Conservation (phyloP, 1,140 invertebrate genomes). For the Meloidogyne chitwoodi region DNA sequence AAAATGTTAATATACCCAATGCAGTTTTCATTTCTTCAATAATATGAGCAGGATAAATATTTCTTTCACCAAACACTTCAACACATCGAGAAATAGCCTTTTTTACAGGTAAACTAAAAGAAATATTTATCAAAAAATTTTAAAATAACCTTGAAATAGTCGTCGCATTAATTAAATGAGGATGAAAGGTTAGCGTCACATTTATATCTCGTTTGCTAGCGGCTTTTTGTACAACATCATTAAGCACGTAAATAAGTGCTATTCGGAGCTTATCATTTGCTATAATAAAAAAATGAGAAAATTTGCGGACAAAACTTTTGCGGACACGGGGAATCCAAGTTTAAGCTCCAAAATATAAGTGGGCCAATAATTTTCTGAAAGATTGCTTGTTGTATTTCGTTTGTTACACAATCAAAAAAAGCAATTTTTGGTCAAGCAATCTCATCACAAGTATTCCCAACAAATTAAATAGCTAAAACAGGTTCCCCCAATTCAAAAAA, state of each 20-base stretch:
- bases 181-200: constrained; percentile 47
- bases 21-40: constrained; percentile 45
- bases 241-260: constrained; percentile 51
- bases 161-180: constrained; percentile 45
- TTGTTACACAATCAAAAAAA: no score
- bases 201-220: constrained; percentile 37
- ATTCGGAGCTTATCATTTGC: constrained; percentile 39
- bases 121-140: not conserved
- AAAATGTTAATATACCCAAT: constrained; percentile 17
- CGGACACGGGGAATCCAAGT: not conserved
- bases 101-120: constrained; percentile 38
- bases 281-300: not conserved
- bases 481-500: not conserved
- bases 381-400: no score
- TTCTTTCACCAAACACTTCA: constrained; percentile 46
- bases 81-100: constrained; percentile 46
- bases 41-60: constrained; percentile 36
- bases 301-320: not conserved
- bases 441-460: no score
- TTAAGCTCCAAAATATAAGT: no score
- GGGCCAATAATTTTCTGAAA: no score
- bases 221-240: constrained; percentile 55
- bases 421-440: no score
- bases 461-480: no score
- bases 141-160: constrained; percentile 30